Conservation (phyloP, 2,888 invertebrate genomes). For the Tenthredo amoena region DNA sequence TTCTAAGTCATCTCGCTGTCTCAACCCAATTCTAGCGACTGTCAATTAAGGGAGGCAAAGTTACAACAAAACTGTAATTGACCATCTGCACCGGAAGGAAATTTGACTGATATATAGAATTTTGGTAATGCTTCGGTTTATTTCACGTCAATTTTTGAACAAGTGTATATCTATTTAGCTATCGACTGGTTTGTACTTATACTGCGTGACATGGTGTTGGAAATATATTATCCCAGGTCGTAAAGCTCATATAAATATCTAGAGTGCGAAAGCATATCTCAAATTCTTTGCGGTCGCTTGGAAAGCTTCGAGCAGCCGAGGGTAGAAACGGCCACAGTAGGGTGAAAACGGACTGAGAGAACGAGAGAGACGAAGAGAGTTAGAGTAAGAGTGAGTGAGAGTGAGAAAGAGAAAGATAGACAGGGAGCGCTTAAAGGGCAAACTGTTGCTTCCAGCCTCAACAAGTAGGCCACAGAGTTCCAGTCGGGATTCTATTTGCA, state of each 20-base stretch:
- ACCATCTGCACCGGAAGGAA: not conserved
- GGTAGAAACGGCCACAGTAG: slow-evolving; percentile 3
- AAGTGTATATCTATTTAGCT: not conserved
- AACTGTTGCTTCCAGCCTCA: slow-evolving; percentile 77
- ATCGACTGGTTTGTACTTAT: not conserved
- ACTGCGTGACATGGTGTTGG: not conserved
- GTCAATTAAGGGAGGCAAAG: slow-evolving; percentile 17
- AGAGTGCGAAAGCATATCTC: slow-evolving; percentile 30
- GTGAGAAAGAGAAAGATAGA: slow-evolving; percentile 29
- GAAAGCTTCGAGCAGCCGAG: not conserved
- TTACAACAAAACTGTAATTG: slow-evolving; percentile 29
- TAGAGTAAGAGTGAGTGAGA: slow-evolving; percentile 25
- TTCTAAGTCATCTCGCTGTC: slow-evolving; percentile 10
- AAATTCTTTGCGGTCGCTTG: slow-evolving; percentile 39
- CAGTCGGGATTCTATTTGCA: slow-evolving; percentile 43
- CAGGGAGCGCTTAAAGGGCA: slow-evolving; percentile 68
- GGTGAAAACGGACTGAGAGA: slow-evolving; percentile 35
- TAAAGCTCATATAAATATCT: not conserved
- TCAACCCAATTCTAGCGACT: not conserved
- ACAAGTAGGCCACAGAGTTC: slow-evolving; percentile 70
- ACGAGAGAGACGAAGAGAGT: slow-evolving; percentile 8
- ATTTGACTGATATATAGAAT: not conserved
- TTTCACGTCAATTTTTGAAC: not conserved
- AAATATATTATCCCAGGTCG: slow-evolving; percentile 8
- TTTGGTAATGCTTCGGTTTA: not conserved